phyloP scores from a whole-genome alignment of 2,113 vertebrate species.

The Notechis scutatus region DNA sequence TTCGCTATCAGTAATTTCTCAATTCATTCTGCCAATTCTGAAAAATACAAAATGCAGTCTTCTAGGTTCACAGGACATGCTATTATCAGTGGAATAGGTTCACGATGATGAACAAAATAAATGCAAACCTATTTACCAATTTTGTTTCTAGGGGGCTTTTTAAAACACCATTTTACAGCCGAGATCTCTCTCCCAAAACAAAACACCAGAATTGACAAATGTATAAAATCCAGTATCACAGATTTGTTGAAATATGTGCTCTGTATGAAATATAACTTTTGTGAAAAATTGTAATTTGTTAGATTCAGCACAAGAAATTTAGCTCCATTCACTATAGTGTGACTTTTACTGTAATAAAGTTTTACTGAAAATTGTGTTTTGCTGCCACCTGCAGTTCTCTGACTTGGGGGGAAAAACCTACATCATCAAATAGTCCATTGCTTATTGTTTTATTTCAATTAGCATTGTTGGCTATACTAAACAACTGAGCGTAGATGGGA shows the following conservation, averaged over 20 bases:
- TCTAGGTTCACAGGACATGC: background rate
- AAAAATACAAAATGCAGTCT: background rate
- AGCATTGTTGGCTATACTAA: background rate
- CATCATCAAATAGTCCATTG: background rate
- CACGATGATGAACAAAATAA: background rate
- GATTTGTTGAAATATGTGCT: background rate
- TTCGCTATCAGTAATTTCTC: background rate
- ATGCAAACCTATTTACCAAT: background rate
- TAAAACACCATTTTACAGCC: background rate
- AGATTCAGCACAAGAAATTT: background rate
- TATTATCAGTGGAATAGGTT: background rate
- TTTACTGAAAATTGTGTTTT: background rate
- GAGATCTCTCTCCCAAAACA: background rate
- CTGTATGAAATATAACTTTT: background rate
- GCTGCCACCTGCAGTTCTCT: slow-evolving; percentile 21
- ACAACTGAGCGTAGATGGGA: background rate
- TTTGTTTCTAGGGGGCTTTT: background rate
- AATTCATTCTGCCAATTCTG: background rate
- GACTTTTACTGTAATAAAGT: background rate
- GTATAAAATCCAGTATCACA: background rate
- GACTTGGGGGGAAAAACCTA: background rate
- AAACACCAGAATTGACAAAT: background rate
- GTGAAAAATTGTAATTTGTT: background rate
- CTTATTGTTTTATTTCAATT: background rate
- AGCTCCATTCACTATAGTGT: background rate